Conservation (phyloP, 2,797 vertebrate species). For the Halcyon chelicuti region DNA sequence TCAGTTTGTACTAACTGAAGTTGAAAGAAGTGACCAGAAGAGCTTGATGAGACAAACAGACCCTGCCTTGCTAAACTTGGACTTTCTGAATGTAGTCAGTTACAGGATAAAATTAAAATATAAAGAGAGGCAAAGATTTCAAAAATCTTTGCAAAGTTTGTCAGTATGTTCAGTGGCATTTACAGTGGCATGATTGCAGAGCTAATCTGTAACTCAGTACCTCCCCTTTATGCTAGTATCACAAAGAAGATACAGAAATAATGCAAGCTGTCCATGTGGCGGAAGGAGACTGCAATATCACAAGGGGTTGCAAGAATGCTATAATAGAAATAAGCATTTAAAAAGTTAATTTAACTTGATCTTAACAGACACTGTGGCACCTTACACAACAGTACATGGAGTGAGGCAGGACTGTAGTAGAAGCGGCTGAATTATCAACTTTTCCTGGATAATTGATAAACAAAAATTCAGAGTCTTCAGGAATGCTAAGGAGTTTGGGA, state of each 20-base stretch:
- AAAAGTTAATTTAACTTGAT: background rate
- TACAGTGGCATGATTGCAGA: background rate
- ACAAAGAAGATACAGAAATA: background rate
- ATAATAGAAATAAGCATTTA: background rate
- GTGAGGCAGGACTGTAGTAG: background rate
- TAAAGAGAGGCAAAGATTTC: background rate
- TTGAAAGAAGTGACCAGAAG: background rate
- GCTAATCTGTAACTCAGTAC: background rate
- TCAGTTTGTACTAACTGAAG: background rate
- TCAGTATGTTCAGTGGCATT: background rate
- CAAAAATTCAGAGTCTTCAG: background rate
- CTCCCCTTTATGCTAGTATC: background rate
- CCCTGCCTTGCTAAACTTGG: background rate
- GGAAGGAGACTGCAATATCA: background rate
- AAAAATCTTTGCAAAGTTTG: background rate
- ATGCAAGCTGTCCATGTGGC: background rate
- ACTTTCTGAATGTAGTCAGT: background rate
- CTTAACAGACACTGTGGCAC: background rate
- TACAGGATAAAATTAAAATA: background rate
- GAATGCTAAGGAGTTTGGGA: background rate
- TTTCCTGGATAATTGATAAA: background rate
- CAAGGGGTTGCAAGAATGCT: background rate
- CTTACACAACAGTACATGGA: background rate
- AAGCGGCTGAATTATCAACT: background rate
- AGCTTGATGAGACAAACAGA: background rate